Conservation (phyloP, 2,797 vertebrate species). For the Coregonus suidteri region DNA sequence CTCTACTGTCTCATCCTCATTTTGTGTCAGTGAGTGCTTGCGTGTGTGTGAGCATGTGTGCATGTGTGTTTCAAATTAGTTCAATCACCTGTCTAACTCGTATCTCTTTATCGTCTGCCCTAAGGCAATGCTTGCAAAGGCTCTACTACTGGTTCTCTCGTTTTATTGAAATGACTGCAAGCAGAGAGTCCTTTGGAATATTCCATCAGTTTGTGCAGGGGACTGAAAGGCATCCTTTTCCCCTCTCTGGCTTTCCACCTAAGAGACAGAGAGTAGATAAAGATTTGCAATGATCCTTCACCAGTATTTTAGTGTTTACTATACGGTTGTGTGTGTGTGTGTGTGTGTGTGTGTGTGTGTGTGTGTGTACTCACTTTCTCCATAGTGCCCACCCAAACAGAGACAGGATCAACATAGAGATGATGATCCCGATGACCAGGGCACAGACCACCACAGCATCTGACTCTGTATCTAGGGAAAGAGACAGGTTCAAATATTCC, state of each 20-base stretch:
- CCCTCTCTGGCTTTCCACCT: slow-evolving; percentile 35
- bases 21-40: not conserved
- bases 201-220: slow-evolving; percentile 34
- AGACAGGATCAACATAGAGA: slow-evolving; percentile 31
- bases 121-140: not conserved
- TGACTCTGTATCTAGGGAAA: slow-evolving; percentile 10
- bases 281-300: not conserved
- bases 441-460: slow-evolving; percentile 18
- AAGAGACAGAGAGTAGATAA: not conserved
- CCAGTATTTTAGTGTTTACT: not conserved
- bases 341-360: not conserved
- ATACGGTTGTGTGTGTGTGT: not conserved
- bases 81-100: not conserved
- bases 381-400: slow-evolving; percentile 37
- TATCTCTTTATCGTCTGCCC: not conserved
- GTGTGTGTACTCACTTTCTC: slow-evolving; percentile 46
- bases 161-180: slow-evolving; percentile 2
- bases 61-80: not conserved
- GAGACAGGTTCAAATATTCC: not conserved
- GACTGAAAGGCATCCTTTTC: slow-evolving; percentile 12
- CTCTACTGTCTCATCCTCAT: not conserved
- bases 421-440: slow-evolving; percentile 21
- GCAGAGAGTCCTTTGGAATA: slow-evolving; percentile 21
- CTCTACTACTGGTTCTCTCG: not conserved
- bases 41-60: not conserved